Evolutionary conservation across 2,113 vertebrate species (phyloP).

Genomic region (Numida meleagris): DNA sequence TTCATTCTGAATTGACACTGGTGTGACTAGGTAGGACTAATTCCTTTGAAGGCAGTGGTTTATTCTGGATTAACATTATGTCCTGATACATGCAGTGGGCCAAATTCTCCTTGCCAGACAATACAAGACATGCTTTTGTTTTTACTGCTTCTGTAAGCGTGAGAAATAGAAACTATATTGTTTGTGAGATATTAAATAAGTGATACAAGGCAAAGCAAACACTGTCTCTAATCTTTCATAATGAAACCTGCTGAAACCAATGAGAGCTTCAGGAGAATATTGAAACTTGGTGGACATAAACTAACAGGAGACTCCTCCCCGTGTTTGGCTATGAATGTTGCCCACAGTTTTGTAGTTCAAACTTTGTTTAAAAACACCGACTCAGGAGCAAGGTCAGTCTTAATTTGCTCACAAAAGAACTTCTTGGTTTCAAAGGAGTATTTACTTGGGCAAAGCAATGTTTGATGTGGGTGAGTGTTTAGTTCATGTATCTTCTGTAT

Average conservation of each 20-base stretch:
- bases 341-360: not conserved
- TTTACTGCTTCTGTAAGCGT: constrained; percentile 23
- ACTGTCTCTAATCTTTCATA: not conserved
- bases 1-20: not conserved
- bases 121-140: constrained; percentile 47
- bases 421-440: not conserved
- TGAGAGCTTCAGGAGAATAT: not conserved
- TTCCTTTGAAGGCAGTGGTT: constrained; percentile 39
- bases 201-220: not conserved
- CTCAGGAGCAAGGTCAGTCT: not conserved
- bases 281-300: not conserved
- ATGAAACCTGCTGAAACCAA: not conserved
- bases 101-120: constrained; percentile 5
- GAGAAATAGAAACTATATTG: not conserved
- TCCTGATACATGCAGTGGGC: not conserved
- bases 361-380: not conserved
- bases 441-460: not conserved
- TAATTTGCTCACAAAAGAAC: not conserved
- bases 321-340: not conserved
- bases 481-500: not conserved
- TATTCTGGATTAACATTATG: constrained; percentile 45
- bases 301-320: not conserved
- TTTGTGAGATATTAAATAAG: constrained; percentile 51
- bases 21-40: constrained; percentile 6
- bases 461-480: not conserved